Evolutionary conservation across 53 echinoderm and acorn worm genomes (phyloP).

Genomic region (Mesocentrotus franciscanus): DNA sequence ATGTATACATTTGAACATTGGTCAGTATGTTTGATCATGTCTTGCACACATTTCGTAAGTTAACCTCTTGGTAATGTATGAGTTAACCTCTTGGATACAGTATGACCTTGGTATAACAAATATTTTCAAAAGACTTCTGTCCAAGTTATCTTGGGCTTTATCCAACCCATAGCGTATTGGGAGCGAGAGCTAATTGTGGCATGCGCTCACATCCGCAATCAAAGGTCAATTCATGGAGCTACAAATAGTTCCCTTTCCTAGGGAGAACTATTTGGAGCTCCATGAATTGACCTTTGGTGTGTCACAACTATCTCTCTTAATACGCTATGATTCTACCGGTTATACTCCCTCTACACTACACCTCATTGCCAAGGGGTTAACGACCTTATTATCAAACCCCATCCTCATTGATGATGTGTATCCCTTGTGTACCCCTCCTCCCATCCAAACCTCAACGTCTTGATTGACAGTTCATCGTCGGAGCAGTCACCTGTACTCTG

Average conservation of each 20-base stretch:
- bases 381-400: not conserved
- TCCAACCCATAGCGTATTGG: too few relatives aligned
- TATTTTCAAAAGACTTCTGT: too few relatives aligned
- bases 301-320: too few relatives aligned
- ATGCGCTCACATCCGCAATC: too few relatives aligned
- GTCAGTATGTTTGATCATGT: not conserved
- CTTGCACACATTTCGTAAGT: not conserved
- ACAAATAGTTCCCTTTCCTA: too few relatives aligned
- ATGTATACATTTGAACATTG: not conserved
- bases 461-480: slow-evolving; percentile 43
- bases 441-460: not conserved
- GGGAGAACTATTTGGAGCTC: too few relatives aligned
- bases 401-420: slow-evolving; percentile 26
- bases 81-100: not conserved
- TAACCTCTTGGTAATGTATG: slow-evolving; percentile 1
- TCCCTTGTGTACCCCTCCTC: slow-evolving; percentile 33
- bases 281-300: too few relatives aligned
- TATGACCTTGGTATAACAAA: too few relatives aligned
- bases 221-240: too few relatives aligned
- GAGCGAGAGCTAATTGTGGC: too few relatives aligned
- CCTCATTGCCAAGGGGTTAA: not conserved
- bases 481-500: slow-evolving; percentile 63
- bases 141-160: too few relatives aligned
- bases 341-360: not conserved
- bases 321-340: not conserved